phyloP scores from a whole-genome alignment of 2,113 vertebrate genomes.

The Mesembrinibis cayennensis region DNA sequence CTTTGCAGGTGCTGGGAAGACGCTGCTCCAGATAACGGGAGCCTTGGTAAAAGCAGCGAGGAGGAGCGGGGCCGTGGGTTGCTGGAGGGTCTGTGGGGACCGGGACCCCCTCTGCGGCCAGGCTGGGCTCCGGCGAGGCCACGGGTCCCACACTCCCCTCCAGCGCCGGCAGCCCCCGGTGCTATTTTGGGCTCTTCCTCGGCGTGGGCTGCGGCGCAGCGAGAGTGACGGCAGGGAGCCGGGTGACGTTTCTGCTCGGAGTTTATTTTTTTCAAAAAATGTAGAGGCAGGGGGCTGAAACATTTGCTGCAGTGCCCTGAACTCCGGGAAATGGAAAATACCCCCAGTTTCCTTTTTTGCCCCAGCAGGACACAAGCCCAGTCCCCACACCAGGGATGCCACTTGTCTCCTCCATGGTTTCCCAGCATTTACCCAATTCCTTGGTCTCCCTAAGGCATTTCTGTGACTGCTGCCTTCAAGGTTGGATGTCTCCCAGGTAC shows the following conservation, averaged over 20 bases:
- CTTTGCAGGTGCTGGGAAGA: background rate
- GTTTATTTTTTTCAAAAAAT: background rate
- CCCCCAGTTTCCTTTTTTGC: background rate
- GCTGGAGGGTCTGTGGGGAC: background rate
- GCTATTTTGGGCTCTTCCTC: background rate
- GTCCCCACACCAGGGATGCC: background rate
- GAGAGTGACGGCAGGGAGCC: background rate
- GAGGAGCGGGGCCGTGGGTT: accelerated
- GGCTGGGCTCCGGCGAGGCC: accelerated
- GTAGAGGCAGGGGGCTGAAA: background rate
- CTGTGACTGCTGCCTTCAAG: background rate
- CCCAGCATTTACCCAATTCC: background rate
- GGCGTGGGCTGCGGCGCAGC: background rate
- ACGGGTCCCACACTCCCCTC: accelerated
- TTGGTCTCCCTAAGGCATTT: background rate
- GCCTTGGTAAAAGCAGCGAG: background rate
- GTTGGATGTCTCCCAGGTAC: background rate
- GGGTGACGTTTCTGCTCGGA: background rate
- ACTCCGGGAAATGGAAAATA: background rate
- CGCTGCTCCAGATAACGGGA: background rate
- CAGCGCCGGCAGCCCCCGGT: background rate
- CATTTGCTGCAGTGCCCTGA: background rate
- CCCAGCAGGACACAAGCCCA: background rate
- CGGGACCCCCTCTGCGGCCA: background rate
- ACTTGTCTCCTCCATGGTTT: background rate